Percentiles rank a stretch among this genome's conserved stretches.
These are phyloP conservation scores for Serrognathus titanus DNA, from an alignment of 2,888 invertebrate genomes.

Conservation along the genomic window DNA sequence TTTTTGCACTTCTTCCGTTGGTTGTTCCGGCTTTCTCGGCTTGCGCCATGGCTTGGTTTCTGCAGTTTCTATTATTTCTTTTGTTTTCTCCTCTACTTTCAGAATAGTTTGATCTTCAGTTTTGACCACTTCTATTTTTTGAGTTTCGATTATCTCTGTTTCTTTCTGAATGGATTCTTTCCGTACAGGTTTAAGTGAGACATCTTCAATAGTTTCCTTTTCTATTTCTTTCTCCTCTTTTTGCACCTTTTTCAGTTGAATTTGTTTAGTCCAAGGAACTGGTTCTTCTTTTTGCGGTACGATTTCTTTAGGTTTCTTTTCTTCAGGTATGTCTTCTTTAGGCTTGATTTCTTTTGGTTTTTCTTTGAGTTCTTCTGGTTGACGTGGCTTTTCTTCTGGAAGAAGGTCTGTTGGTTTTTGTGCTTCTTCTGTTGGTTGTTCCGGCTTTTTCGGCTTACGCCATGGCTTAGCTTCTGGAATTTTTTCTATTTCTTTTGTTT, in stretches of 20 bases:
- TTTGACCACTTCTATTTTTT: conserved; percentile 1
- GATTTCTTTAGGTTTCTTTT: conserved; percentile 9
- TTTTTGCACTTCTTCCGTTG: conserved; percentile 39
- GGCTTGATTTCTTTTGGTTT: conserved; percentile 27
- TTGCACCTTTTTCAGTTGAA: conserved; percentile 52
- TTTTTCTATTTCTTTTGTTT: conserved; percentile 18
- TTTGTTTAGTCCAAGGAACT: conserved; percentile 61
- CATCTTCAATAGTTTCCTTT: conserved; percentile 43
- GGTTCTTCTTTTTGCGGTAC: conserved; percentile 31
- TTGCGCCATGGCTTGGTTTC: conserved; percentile 31
- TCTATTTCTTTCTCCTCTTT: conserved; percentile 6
- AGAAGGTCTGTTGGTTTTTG: conserved; percentile 32
- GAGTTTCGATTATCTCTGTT: conserved; percentile 22
- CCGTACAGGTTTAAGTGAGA: conserved; percentile 40
- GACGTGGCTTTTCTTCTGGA: conserved; percentile 27
- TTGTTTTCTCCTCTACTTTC: conserved; percentile 10
- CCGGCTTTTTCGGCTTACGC: conserved; percentile 22
- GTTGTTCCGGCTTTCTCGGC: conserved; percentile 25
- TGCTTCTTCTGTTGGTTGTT: conserved; percentile 39
- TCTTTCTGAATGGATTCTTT: conserved; percentile 37
- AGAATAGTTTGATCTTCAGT: conserved; percentile 21
- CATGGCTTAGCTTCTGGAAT: conserved; percentile 30
- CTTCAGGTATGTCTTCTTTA: conserved; percentile 33
- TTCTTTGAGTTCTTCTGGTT: conserved; percentile 22
- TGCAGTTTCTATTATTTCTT: conserved; percentile 21